A percentile compares a stretch with the other conserved stretches of the same genome.
Evolutionary conservation across 2,113 vertebrate species (phyloP).

Genomic region (Melierax canorus): DNA sequence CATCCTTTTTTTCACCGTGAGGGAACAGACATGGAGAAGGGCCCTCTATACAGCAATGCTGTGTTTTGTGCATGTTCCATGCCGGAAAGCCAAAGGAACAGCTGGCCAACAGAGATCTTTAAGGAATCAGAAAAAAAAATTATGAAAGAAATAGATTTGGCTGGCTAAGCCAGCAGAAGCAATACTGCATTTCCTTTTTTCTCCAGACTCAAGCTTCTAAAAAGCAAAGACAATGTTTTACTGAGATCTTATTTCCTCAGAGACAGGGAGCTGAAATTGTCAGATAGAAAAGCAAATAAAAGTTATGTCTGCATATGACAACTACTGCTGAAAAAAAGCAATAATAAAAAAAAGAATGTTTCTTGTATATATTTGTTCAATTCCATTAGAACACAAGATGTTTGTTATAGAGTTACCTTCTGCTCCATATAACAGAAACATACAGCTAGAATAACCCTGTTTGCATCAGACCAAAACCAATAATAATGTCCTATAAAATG

Average conservation of each 20-base stretch:
- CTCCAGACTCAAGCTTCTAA: not conserved
- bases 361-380: not conserved
- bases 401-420: not conserved
- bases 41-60: not conserved
- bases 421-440: not conserved
- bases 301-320: not conserved
- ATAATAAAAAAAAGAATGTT: constrained; percentile 5
- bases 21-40: not conserved
- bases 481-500: not conserved
- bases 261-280: not conserved
- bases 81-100: not conserved
- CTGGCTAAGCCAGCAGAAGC: not conserved
- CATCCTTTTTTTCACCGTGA: not conserved
- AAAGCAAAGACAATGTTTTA: not conserved
- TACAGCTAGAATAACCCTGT: not conserved
- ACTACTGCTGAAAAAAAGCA: not conserved
- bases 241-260: constrained; percentile 18
- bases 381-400: not conserved
- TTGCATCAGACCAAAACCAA: not conserved
- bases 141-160: not conserved
- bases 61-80: not conserved
- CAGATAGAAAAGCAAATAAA: not conserved
- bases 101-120: not conserved
- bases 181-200: not conserved
- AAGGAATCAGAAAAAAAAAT: not conserved